Percentiles rank a stretch among this genome's conserved stretches.
These are phyloP conservation scores for Arbacia lixula DNA, from an alignment of 53 echinoderm and acorn worm genomes.

Conservation along the genomic window DNA sequence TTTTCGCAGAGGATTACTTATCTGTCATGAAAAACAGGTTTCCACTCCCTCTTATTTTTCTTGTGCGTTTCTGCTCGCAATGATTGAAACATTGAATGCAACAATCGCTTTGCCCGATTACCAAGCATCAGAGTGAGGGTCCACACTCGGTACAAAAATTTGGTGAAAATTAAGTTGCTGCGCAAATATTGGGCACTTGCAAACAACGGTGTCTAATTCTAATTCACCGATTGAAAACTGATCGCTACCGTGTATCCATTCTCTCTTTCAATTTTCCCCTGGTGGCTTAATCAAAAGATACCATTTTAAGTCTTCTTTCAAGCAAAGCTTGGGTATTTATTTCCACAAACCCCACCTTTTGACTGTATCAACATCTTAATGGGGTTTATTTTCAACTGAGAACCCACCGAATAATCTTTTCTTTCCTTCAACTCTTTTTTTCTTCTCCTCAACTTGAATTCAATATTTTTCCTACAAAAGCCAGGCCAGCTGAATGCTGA, in stretches of 20 bases:
- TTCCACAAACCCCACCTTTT: conserved; percentile 57
- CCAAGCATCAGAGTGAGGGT: conserved; percentile 12
- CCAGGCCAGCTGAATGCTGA: conserved; percentile 48
- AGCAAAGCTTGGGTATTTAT: conserved; percentile 43
- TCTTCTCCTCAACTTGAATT: background rate
- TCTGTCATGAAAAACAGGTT: too few relatives aligned
- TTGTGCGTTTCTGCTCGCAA: too few relatives aligned
- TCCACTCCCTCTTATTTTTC: too few relatives aligned
- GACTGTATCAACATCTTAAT: conserved; percentile 63
- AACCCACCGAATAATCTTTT: conserved; percentile 61
- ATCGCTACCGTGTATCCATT: conserved; percentile 43
- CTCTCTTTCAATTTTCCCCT: conserved; percentile 53
- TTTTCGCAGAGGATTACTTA: too few relatives aligned
- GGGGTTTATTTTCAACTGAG: conserved; percentile 61
- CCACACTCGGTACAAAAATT: conserved; percentile 47
- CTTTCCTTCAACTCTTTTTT: conserved; percentile 41
- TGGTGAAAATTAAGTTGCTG: conserved; percentile 52
- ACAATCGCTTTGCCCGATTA: conserved; percentile 38
- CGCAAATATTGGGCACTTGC: conserved; percentile 53
- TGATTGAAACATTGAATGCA: conserved; percentile 35
- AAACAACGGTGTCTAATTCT: conserved; percentile 63
- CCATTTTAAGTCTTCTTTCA: conserved; percentile 51
- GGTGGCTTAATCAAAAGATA: conserved; percentile 57
- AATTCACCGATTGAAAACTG: conserved; percentile 58
- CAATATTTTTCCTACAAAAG: background rate